A percentile compares a stretch with the other conserved stretches of the same genome.
Conservation (phyloP, 1,140 invertebrate species). For the Apolygus lucorum region DNA sequence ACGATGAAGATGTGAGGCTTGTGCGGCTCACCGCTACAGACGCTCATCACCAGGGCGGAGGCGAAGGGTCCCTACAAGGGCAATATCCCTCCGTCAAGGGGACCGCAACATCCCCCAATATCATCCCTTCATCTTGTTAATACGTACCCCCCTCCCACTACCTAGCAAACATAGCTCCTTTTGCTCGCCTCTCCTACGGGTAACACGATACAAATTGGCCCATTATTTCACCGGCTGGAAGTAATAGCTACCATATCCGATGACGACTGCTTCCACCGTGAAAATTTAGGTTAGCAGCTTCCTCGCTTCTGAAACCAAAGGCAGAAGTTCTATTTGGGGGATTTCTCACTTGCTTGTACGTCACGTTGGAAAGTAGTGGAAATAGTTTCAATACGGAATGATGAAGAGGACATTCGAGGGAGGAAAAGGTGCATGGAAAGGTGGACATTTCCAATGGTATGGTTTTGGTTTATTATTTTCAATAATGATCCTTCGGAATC, state of each 20-base stretch:
- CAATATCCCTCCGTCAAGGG: slow-evolving; percentile 21
- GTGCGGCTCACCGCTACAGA: slow-evolving; percentile 16
- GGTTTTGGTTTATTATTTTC: no score
- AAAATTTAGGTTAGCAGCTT: neutral
- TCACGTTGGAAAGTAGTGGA: no score
- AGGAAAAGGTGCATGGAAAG: no score
- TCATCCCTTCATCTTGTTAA: slow-evolving; percentile 15
- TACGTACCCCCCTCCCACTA: neutral
- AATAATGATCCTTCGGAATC: no score
- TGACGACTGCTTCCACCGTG: neutral
- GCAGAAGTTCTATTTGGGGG: no score
- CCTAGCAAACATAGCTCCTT: no score
- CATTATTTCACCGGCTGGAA: slow-evolving; percentile 10
- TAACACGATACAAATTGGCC: slow-evolving; percentile 9
- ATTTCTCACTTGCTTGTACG: no score
- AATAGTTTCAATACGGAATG: no score
- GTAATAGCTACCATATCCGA: neutral
- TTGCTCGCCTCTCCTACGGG: neutral
- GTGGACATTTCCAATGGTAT: no score
- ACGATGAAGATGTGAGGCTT: neutral
- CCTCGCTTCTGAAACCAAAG: no score
- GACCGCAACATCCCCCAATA: slow-evolving; percentile 20
- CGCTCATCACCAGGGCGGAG: slow-evolving; percentile 9
- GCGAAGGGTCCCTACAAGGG: slow-evolving; percentile 11
- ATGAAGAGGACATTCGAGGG: no score